Conservation (phyloP, 2,113 vertebrate species). For the Puma concolor region DNA sequence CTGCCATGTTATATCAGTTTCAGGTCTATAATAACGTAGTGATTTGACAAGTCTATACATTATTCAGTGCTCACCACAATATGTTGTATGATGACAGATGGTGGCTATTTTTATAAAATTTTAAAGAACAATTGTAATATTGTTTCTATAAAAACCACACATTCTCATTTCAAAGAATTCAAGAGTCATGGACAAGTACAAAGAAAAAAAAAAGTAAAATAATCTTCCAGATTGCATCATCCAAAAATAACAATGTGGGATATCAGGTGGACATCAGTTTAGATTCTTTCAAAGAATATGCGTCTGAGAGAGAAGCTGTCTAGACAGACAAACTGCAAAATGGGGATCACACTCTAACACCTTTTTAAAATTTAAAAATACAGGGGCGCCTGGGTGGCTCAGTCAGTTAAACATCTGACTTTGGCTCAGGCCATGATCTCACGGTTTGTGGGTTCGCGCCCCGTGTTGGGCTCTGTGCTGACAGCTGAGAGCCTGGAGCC, state of each 20-base stretch:
- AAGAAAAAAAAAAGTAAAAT: background rate
- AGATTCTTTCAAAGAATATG: background rate
- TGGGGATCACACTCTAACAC: background rate
- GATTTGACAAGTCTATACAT: background rate
- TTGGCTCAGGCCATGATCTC: no score
- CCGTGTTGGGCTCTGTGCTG: no score
- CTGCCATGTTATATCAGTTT: background rate
- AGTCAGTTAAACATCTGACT: no score
- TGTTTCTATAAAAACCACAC: background rate
- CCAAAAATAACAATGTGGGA: background rate
- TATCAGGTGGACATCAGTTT: background rate
- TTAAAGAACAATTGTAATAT: background rate
- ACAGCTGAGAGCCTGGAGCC: no score
- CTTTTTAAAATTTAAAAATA: background rate
- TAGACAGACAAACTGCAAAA: background rate
- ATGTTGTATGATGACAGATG: background rate
- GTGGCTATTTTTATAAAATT: background rate
- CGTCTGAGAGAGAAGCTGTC: background rate
- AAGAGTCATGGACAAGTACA: background rate
- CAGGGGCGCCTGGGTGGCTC: no score
- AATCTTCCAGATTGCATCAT: background rate
- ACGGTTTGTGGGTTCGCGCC: no score
- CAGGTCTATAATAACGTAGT: background rate
- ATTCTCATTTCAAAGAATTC: slow-evolving; percentile 11
- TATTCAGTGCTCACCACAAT: background rate